Evolutionary conservation across 2,797 vertebrate species (phyloP), one percentile per base, ranked within the genome.

Genomic region (Bradypodion pumilum): DNA sequence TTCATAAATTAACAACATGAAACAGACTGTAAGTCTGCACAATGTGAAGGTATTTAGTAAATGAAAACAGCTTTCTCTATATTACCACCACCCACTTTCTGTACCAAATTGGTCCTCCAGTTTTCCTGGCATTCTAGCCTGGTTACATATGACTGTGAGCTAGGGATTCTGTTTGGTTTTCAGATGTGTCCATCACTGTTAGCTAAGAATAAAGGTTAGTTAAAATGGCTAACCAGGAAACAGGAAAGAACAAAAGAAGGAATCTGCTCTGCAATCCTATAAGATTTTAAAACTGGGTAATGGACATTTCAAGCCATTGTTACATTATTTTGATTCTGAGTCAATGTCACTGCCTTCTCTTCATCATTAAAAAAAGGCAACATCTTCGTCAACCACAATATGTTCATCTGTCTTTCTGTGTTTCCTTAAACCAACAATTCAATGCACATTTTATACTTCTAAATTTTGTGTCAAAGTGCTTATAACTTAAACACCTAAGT

Each of bases 61-160:
- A 90, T 93, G 87, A 82, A 32, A 79, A 44, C 29, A 83, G 80
- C 87, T 89, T 74, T 75, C 89, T 84, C 60, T 52, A 80, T 81
- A 65, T 37, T 86, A n/a, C n/a, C n/a, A n/a, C n/a, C n/a, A n/a
- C n/a, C n/a, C 44, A 25, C 87, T 90, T 91, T 88, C 63, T 37
- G 52, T 32, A 83, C 72, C 81, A 29, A 80, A 63, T 84, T 89
- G 82, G 86, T 63, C 77, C 37, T 78, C 77, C 70, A 85, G n/a
- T 87, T 87, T 16, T 86, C 40, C 73, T 87, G 44, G 19, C 85
- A 69, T 83, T 89, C 83, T 0, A 7, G 84, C 73, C 59, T 78
- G 72, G 56, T 49, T 79, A 40, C 74, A 63, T 73, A 63, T 60
- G 7, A 82, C 81, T 79, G 78, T 9, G 89, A 80, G 56, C 73